phyloP scores from a whole-genome alignment of 2,888 invertebrate genomes.

The Rhorus exstirpatorius region DNA sequence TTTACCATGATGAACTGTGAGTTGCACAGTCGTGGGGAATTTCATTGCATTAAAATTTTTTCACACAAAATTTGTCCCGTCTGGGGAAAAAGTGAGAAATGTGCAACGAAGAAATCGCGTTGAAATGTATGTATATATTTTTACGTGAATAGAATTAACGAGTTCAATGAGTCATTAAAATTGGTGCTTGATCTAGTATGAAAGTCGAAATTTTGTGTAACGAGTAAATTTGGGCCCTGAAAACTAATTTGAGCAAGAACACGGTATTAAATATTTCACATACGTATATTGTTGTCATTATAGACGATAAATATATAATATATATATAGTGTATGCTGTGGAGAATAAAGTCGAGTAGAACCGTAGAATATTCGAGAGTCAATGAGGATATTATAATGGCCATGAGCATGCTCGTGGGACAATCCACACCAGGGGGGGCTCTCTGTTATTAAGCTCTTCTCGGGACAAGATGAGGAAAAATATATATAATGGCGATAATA shows the following conservation, averaged over 20 bases:
- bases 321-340: background rate
- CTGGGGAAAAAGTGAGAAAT: no score
- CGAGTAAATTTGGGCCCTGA: background rate
- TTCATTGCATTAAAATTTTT: no score
- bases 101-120: background rate
- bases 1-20: no score
- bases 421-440: conserved; percentile 42
- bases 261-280: no score
- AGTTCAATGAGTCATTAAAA: conserved; percentile 26
- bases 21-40: no score
- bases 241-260: conserved; percentile 2
- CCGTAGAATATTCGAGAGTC: conserved; percentile 56
- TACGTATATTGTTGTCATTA: no score
- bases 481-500: background rate
- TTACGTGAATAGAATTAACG: conserved; percentile 1
- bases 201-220: no score
- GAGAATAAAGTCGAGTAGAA: conserved; percentile 26
- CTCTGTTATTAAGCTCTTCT: conserved; percentile 45
- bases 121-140: background rate
- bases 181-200: conserved; percentile 15
- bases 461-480: no score
- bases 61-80: no score
- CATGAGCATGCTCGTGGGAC: conserved; percentile 64
- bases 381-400: conserved; percentile 74
- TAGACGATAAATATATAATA: no score